A percentile compares a stretch with the other conserved stretches of the same genome.
Evolutionary conservation across 2,888 invertebrate genomes (phyloP).

Genomic region (Meteorus colon): DNA sequence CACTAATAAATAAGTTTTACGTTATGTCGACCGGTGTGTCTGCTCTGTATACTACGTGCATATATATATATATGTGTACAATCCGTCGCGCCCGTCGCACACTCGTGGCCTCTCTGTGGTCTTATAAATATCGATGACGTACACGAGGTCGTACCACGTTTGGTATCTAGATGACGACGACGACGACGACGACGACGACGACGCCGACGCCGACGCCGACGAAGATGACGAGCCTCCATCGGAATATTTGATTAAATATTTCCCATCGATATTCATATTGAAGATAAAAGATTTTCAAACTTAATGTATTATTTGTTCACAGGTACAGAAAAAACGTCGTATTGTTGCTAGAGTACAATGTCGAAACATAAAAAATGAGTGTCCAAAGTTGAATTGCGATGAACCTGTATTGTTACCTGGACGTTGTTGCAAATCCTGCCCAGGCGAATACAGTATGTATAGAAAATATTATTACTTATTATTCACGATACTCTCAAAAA

Average conservation of each 20-base stretch:
- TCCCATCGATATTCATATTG: not conserved
- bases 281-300: not conserved
- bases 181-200: not conserved
- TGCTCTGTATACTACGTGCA: slow-evolving; percentile 14
- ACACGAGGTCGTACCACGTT: slow-evolving; percentile 39
- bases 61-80: not conserved
- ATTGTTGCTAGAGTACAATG: slow-evolving; percentile 93
- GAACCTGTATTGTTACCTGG: slow-evolving; percentile 89
- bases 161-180: slow-evolving; percentile 35
- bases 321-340: slow-evolving; percentile 91
- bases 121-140: slow-evolving; percentile 44
- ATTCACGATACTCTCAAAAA: slow-evolving; percentile 39
- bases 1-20: not conserved
- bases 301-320: slow-evolving; percentile 50
- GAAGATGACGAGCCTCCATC: slow-evolving; percentile 29
- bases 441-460: slow-evolving; percentile 85
- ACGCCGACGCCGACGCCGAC: not conserved
- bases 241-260: slow-evolving; percentile 6
- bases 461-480: not conserved
- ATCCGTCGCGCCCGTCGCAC: not conserved
- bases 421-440: slow-evolving; percentile 94
- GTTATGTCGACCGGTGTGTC: slow-evolving; percentile 30
- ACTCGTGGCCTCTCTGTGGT: slow-evolving; percentile 22
- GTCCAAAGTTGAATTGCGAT: slow-evolving; percentile 90
- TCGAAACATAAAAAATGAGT: slow-evolving; percentile 93